phyloP scores from a whole-genome alignment of 2,797 vertebrate genomes.

The Pyrocephalus nanus region DNA sequence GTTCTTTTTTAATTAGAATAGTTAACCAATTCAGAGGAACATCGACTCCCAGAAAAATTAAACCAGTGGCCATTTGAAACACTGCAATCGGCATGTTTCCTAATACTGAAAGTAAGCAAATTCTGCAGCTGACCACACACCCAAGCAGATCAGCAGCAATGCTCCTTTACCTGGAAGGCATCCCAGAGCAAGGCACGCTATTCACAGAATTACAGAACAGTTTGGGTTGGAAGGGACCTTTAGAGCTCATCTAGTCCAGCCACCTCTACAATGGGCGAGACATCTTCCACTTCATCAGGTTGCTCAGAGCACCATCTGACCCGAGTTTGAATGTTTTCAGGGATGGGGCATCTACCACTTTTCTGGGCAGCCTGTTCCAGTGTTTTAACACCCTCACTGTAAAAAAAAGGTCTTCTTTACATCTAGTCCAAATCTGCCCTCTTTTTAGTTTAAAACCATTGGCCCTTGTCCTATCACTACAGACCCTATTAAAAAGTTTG shows the following conservation, averaged over 20 bases:
- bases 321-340: not conserved
- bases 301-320: not conserved
- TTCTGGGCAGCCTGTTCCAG: not conserved
- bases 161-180: not conserved
- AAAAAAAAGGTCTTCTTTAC: not conserved
- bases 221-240: not conserved
- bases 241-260: not conserved
- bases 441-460: not conserved
- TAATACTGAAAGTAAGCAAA: not conserved
- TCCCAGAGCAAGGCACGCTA: not conserved
- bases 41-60: constrained; percentile 46
- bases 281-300: not conserved
- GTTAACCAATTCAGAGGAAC: constrained; percentile 56
- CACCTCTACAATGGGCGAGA: rapidly evolving
- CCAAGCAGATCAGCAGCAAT: not conserved
- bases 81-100: not conserved
- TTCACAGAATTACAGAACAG: not conserved
- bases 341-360: not conserved
- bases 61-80: constrained; percentile 28
- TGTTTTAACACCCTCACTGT: not conserved
- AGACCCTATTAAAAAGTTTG: not conserved
- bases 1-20: constrained; percentile 51
- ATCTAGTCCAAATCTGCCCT: not conserved
- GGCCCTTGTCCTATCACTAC: too few relatives aligned
- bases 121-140: not conserved